Conservation (phyloP, 2,113 vertebrate genomes). For the Lophotis ruficrista region DNA sequence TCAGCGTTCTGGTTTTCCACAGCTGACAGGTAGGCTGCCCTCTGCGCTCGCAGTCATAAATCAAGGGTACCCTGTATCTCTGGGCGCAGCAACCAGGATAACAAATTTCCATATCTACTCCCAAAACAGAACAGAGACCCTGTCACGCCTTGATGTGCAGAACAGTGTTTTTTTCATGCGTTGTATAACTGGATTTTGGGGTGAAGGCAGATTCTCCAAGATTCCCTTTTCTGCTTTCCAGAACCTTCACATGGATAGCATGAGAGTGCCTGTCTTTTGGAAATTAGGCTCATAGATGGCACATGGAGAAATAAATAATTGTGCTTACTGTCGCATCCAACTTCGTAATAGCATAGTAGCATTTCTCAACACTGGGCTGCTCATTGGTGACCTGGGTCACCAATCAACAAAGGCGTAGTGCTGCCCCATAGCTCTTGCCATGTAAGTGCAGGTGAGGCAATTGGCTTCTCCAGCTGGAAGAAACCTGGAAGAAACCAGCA, state of each 20-base stretch:
- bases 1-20: neutral
- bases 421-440: fast-evolving
- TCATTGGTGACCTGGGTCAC: no score
- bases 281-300: neutral
- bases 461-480: neutral
- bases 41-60: neutral
- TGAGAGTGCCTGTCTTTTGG: neutral
- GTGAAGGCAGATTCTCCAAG: neutral
- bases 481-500: fast-evolving
- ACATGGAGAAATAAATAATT: neutral
- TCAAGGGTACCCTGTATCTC: neutral
- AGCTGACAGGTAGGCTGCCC: neutral
- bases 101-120: neutral
- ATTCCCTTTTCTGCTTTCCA: neutral
- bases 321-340: neutral
- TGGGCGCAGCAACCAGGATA: neutral
- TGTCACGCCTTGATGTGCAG: neutral
- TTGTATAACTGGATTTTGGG: neutral
- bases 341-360: neutral
- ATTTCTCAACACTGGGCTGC: neutral
- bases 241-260: neutral
- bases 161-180: neutral
- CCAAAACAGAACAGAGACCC: neutral
- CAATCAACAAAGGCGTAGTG: no score
- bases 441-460: neutral